These are phyloP conservation scores for Mus spretus DNA, from an alignment of 2,797 vertebrate species.

Conservation along the genomic window DNA sequence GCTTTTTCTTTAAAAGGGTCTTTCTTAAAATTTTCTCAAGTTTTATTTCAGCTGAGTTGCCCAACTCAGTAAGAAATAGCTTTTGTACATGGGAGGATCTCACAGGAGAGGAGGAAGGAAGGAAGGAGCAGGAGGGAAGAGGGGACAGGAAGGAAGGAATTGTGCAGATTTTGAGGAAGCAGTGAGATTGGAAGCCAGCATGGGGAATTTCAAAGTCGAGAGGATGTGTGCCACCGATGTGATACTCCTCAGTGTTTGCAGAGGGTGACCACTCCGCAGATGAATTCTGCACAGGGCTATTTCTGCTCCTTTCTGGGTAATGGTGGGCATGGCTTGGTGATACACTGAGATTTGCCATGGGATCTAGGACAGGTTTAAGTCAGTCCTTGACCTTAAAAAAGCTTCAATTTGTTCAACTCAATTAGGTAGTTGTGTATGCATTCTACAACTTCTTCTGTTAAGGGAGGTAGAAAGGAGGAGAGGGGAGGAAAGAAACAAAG, in stretches of 20 bases:
- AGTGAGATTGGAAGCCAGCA: background rate
- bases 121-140: background rate
- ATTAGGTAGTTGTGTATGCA: background rate
- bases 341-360: background rate
- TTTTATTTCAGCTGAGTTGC: slow-evolving; percentile 56
- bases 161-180: slow-evolving; percentile 4
- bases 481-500: too few relatives aligned
- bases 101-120: too few relatives aligned
- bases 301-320: background rate
- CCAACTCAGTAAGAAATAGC: slow-evolving; percentile 12
- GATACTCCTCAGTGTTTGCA: background rate
- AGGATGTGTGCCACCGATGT: background rate
- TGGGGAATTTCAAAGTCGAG: background rate
- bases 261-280: background rate
- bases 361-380: background rate
- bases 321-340: background rate
- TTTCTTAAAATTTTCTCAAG: slow-evolving; percentile 68
- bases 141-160: background rate
- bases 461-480: background rate
- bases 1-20: background rate
- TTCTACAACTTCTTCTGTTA: background rate
- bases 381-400: background rate
- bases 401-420: background rate
- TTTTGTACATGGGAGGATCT: slow-evolving; percentile 56
- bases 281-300: background rate